Conservation (phyloP, 2,113 vertebrate species). For the Gallinago undulata region DNA sequence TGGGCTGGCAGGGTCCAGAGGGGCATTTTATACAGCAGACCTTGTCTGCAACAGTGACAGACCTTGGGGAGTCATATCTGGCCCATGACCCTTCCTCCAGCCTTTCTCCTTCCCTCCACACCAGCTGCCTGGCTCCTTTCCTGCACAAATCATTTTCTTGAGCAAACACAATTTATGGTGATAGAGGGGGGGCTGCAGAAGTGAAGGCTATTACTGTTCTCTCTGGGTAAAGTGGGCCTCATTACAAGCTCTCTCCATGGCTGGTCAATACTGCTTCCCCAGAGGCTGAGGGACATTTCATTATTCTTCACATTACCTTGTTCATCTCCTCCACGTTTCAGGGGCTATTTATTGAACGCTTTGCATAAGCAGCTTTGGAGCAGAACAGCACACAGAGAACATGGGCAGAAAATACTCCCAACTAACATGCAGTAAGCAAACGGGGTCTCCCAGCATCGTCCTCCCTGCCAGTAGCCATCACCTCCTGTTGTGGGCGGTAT, state of each 20-base stretch:
- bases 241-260: conserved; percentile 38
- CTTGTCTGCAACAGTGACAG: not conserved
- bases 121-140: not conserved
- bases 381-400: not conserved
- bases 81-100: not conserved
- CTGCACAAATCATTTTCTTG: conserved; percentile 35
- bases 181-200: not conserved
- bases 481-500: not conserved
- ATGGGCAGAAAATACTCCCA: not conserved
- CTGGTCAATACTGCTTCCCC: conserved; percentile 48
- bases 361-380: conserved; percentile 6
- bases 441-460: not conserved
- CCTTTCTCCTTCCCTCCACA: not conserved
- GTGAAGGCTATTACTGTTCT: conserved; percentile 31
- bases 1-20: not conserved
- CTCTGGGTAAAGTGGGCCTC: conserved; percentile 33
- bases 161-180: conserved; percentile 39
- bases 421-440: not conserved
- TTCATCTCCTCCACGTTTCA: not conserved
- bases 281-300: conserved; percentile 36
- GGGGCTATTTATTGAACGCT: conserved; percentile 14
- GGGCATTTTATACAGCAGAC: not conserved
- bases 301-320: conserved; percentile 50
- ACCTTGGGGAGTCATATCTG: accelerated
- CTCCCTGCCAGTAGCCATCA: not conserved